Conservation (phyloP, 2,797 vertebrate species). For the Acrossocheilus fasciatus region DNA sequence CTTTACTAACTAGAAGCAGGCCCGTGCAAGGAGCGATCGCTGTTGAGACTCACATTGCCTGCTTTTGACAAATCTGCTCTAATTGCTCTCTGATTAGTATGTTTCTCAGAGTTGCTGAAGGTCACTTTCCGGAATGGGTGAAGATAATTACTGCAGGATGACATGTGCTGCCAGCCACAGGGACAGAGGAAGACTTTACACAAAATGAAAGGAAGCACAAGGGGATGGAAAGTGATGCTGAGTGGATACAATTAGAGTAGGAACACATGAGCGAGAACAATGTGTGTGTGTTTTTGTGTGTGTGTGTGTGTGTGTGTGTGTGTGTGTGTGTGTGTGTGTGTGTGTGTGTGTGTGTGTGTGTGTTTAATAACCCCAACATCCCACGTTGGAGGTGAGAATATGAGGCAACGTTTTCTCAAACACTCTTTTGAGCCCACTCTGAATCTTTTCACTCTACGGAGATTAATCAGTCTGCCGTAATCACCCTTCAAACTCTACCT, state of each 20-base stretch:
- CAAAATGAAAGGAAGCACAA: slow-evolving; percentile 45
- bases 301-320: slow-evolving; percentile 21
- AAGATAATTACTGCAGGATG: slow-evolving; percentile 54
- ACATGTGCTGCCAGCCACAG: slow-evolving; percentile 47
- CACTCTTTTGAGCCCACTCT: slow-evolving; percentile 31
- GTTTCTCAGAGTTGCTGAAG: slow-evolving; percentile 42
- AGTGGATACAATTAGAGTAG: slow-evolving; percentile 35
- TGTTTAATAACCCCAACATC: slow-evolving; percentile 43
- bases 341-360: slow-evolving; percentile 27
- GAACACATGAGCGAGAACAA: slow-evolving; percentile 22
- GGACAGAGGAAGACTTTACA: slow-evolving; percentile 40
- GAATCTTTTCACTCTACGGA: slow-evolving; percentile 24
- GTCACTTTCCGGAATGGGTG: slow-evolving; percentile 45
- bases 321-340: slow-evolving; percentile 12
- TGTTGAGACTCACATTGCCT: slow-evolving; percentile 28
- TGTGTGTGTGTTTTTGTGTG: slow-evolving; percentile 5
- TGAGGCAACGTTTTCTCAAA: slow-evolving; percentile 34
- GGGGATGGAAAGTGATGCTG: slow-evolving; percentile 45
- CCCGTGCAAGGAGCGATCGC: background rate
- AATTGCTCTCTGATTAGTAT: slow-evolving; percentile 52
- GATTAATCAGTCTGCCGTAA: slow-evolving; percentile 38
- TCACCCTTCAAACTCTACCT: slow-evolving; percentile 48
- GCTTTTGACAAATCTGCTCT: slow-evolving; percentile 37
- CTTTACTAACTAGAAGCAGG: slow-evolving; percentile 18
- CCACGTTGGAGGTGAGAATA: slow-evolving; percentile 28